Evolutionary conservation across 2,888 invertebrate species (phyloP).

Genomic region (Macrosiphum euphorbiae): DNA sequence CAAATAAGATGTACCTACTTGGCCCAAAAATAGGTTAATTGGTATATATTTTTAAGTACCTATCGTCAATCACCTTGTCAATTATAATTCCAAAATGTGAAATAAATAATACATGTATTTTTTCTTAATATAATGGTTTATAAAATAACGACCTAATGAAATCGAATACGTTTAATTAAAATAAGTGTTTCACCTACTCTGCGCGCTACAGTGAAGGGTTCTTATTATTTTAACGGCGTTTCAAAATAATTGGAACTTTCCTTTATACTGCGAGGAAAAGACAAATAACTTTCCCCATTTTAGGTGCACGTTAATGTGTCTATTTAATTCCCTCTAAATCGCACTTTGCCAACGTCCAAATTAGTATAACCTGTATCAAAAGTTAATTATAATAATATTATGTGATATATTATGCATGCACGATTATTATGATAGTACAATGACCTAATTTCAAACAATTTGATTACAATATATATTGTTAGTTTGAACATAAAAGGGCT

Average conservation of each 20-base stretch:
- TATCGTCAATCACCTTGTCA: background rate
- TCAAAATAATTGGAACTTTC: slow-evolving; percentile 38
- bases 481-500: background rate
- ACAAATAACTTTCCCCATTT: background rate
- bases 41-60: background rate
- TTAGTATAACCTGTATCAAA: slow-evolving; percentile 4
- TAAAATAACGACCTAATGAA: background rate
- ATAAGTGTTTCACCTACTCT: background rate
- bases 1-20: background rate
- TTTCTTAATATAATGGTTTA: background rate
- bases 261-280: background rate
- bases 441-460: slow-evolving; percentile 6
- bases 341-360: background rate
- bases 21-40: background rate
- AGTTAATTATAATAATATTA: background rate
- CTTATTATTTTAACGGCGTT: background rate
- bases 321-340: background rate
- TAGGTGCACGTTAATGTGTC: background rate
- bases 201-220: background rate
- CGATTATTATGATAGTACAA: background rate
- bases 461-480: background rate
- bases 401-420: background rate
- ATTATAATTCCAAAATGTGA: background rate
- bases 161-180: slow-evolving; percentile 20
- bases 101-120: background rate